Evolutionary conservation across 2,888 invertebrate species (phyloP).

Genomic region (Clepsis dumicolana): DNA sequence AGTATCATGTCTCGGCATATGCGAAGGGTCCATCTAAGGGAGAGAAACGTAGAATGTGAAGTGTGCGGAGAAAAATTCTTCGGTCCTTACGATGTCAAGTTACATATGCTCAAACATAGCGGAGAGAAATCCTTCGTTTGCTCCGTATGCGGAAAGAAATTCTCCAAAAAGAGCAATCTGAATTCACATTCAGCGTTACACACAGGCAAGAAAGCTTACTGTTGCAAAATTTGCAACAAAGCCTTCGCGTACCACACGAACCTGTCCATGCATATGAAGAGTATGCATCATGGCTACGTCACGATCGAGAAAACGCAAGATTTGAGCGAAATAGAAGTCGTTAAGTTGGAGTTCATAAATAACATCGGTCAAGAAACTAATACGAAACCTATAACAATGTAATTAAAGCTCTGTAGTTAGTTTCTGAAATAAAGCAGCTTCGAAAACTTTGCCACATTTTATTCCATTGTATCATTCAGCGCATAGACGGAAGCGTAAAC

Average conservation of each 20-base stretch:
- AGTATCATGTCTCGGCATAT: constrained; percentile 87
- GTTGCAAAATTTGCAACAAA: constrained; percentile 84
- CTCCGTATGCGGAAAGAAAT: constrained; percentile 86
- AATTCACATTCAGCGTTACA: constrained; percentile 87
- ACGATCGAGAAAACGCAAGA: constrained; percentile 47
- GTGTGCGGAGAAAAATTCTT: constrained; percentile 80
- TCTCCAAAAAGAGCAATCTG: constrained; percentile 87
- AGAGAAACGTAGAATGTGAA: constrained; percentile 79
- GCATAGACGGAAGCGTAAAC: constrained; percentile 52
- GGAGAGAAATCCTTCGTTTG: constrained; percentile 86
- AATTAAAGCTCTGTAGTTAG: constrained; percentile 11
- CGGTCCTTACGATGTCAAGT: constrained; percentile 74
- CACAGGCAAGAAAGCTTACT: constrained; percentile 79
- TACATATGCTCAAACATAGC: constrained; percentile 84
- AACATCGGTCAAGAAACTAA: constrained; percentile 46
- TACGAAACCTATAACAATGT: constrained; percentile 7
- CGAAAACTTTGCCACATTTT: not conserved
- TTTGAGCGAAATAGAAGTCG: constrained; percentile 58
- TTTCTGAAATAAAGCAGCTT: constrained; percentile 26
- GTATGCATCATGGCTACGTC: constrained; percentile 58
- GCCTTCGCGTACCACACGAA: constrained; percentile 79
- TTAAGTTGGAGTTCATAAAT: constrained; percentile 67
- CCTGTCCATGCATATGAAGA: constrained; percentile 67
- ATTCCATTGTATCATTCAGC: constrained; percentile 12
- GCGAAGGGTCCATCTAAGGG: constrained; percentile 85